phyloP scores from a whole-genome alignment of 2,797 vertebrate genomes.

The Ptychobarbus kaznakovi region DNA sequence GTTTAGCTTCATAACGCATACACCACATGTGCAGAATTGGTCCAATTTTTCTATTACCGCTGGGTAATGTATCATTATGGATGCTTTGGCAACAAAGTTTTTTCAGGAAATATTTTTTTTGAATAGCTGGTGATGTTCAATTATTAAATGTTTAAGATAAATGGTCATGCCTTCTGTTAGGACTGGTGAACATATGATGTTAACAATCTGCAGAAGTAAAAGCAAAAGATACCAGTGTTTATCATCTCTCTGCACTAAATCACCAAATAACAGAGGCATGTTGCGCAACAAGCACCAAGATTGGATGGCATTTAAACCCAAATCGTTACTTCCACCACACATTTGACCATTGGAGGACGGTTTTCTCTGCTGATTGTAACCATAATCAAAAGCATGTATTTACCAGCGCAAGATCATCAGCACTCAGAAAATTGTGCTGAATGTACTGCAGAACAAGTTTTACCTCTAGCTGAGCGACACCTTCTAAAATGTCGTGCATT shows the following conservation, averaged over 20 bases:
- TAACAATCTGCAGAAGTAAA: constrained; percentile 2
- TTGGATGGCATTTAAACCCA: constrained; percentile 54
- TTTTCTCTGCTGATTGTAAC: neutral
- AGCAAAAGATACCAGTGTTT: constrained; percentile 43
- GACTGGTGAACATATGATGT: constrained; percentile 2
- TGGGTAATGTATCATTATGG: constrained; percentile 30
- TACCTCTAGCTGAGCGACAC: too few species aligned
- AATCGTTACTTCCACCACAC: constrained; percentile 51
- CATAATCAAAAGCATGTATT: too few species aligned
- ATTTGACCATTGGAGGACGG: constrained; percentile 37
- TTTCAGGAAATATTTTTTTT: neutral
- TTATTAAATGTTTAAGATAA: constrained; percentile 19
- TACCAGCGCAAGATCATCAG: too few species aligned
- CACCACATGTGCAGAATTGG: constrained; percentile 28
- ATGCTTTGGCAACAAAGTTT: constrained; percentile 2
- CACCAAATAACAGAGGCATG: constrained; percentile 55
- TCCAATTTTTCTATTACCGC: constrained; percentile 21
- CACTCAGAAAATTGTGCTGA: too few species aligned
- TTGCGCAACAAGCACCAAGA: constrained; percentile 54
- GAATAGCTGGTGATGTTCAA: neutral
- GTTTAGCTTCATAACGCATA: constrained; percentile 16
- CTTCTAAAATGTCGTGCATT: too few species aligned
- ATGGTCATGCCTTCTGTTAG: constrained; percentile 7
- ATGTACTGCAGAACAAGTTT: too few species aligned
- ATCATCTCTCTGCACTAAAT: constrained; percentile 52